Evolutionary conservation across 2,797 vertebrate species (phyloP), one percentile per base, ranked within the genome.

Genomic region (Echeneis naucrates): DNA sequence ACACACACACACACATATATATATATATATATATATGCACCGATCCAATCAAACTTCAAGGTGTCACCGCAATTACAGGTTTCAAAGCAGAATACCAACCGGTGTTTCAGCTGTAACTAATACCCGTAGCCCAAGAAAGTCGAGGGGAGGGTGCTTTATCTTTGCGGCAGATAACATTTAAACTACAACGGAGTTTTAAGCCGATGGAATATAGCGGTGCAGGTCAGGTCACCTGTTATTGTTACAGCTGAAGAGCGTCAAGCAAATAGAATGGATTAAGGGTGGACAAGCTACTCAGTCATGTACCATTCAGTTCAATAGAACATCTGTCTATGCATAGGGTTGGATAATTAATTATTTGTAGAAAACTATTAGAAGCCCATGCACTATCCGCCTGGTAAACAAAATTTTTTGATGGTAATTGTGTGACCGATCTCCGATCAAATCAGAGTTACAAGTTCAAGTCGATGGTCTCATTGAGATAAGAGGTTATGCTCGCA

Each of bases 21-120:
- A n/a, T n/a, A n/a, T 94, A 91, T 90, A 93, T 90, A 94, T 94
- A 92, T 89, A 91, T 94, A 93, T 92, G 88, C 86, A 86, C 86
- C 90, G 92, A 95, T 94, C 92, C 92, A 95, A 93, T 94, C 93
- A 93, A 91, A 93, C 86, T 86, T 92, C 92, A 92, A 93, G 92
- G 92, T 92, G 83, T 89, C 72, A 89, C 92, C 88, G 91, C 89
- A 92, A 93, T 93, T 92, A 78, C 64, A 38, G 83, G 90, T 92
- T 89, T 93, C 87, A 90, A 93, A 90, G 88, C 73, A 1, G 82
- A 92, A 91, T 87, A 87, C 75, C 82, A 91, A 88, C 87, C 88
- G 90, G 85, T 90, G 86, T 83, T 84, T 85, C 77, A 72, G 78
- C 81, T 86, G 90, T 92, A 92, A 92, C 92, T 92, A 93, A 94